Conservation (phyloP, 2,113 vertebrate species). For the Alethe castanea region DNA sequence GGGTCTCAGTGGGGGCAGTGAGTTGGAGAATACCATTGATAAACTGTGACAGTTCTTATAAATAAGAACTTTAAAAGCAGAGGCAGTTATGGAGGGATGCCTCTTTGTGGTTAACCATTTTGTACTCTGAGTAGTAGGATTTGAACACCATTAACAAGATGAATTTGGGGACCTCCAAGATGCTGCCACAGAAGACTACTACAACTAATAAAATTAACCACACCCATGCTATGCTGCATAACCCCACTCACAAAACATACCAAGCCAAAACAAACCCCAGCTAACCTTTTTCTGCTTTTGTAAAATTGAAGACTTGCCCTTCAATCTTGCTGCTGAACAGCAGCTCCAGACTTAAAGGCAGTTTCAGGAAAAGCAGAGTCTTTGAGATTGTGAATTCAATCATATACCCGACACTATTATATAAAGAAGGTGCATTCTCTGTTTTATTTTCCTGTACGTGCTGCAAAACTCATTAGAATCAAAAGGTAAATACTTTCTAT, state of each 20-base stretch:
- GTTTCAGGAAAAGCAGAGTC: neutral
- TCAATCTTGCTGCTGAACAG: neutral
- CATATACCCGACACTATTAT: neutral
- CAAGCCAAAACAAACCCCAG: neutral
- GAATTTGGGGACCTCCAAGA: neutral
- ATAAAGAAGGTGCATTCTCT: neutral
- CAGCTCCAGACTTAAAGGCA: neutral
- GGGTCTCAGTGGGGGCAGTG: neutral
- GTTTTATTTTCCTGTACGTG: neutral
- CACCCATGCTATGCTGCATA: neutral
- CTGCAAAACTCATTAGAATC: neutral
- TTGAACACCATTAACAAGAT: neutral
- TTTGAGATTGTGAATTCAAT: neutral
- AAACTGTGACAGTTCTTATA: accelerated
- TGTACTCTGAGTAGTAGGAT: neutral
- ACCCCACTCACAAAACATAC: neutral
- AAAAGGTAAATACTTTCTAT: neutral
- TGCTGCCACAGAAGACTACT: neutral
- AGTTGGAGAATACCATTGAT: neutral
- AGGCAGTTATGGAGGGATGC: neutral
- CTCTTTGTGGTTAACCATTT: neutral
- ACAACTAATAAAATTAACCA: neutral
- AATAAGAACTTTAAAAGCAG: neutral
- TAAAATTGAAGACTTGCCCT: neutral
- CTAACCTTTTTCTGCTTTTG: neutral